A percentile compares a stretch with the other conserved stretches of the same genome.
Evolutionary conservation across 2,797 vertebrate species (phyloP).

Genomic region (Sitta carolinensis): DNA sequence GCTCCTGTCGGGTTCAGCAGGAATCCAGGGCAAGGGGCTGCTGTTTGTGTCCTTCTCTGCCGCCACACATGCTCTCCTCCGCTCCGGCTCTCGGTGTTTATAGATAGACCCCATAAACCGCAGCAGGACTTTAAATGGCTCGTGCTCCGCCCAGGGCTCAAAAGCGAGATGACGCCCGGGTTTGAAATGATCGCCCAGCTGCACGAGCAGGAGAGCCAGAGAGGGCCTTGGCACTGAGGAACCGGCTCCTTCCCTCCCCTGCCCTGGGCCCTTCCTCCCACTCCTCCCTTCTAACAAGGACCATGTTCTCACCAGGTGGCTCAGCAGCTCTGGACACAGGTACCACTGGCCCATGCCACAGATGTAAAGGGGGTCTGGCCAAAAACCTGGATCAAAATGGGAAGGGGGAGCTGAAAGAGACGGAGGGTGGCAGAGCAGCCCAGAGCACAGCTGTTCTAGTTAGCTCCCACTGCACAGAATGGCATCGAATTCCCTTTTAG

Average conservation of each 20-base stretch:
- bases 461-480: not conserved
- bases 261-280: not conserved
- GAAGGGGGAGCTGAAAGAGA: not conserved
- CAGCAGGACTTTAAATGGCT: not conserved
- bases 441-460: not conserved
- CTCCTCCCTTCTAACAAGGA: not conserved
- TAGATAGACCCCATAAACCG: not conserved
- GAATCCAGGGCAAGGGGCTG: not conserved
- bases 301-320: constrained; percentile 60
- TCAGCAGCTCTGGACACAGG: constrained; percentile 76
- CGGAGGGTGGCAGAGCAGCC: not conserved
- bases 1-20: not conserved
- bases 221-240: not conserved
- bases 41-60: not conserved
- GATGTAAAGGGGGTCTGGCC: constrained; percentile 76
- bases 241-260: not conserved
- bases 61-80: not conserved
- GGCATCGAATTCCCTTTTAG: not conserved
- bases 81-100: not conserved
- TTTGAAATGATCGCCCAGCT: not conserved
- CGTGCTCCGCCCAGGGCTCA: not conserved
- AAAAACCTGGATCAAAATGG: constrained; percentile 69
- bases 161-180: not conserved
- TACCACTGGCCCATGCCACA: constrained; percentile 65
- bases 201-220: not conserved